Conservation (phyloP, 2,888 invertebrate genomes). For the Adelphocoris suturalis region DNA sequence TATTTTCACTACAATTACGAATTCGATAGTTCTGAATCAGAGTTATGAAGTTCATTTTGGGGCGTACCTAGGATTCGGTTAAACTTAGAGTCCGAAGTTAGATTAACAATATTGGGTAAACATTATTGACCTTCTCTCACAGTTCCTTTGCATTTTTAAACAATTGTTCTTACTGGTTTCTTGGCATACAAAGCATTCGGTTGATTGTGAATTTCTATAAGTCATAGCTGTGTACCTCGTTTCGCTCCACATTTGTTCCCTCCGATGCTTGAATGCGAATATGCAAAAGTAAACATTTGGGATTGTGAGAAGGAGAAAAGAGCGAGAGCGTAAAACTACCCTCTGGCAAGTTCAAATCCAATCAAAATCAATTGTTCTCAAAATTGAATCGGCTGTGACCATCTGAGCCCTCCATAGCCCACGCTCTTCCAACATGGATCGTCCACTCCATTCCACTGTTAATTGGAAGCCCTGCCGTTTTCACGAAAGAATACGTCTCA, state of each 20-base stretch:
- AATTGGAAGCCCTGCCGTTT: conserved; percentile 50
- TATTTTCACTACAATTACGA: too few relatives aligned
- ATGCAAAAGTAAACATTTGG: conserved; percentile 57
- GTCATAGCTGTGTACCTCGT: not conserved
- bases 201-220: conserved; percentile 24
- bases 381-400: conserved; percentile 54
- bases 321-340: conserved; percentile 35
- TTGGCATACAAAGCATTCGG: not conserved
- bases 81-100: too few relatives aligned
- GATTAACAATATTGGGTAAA: too few relatives aligned
- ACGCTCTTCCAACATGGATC: not conserved
- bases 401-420: conserved; percentile 36
- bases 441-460: conserved; percentile 40
- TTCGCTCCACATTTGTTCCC: not conserved
- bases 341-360: conserved; percentile 57
- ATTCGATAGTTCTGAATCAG: too few relatives aligned
- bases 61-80: too few relatives aligned
- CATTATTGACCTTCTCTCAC: too few relatives aligned
- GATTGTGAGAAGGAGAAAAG: not conserved
- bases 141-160: too few relatives aligned
- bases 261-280: conserved; percentile 17
- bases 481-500: conserved; percentile 41
- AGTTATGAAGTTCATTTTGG: too few relatives aligned
- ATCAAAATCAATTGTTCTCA: conserved; percentile 69
- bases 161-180: not conserved